Percentiles rank a stretch among this genome's conserved stretches.
phyloP scores from a whole-genome alignment of 2,797 vertebrate genomes.

The Sebastes nivosus region DNA sequence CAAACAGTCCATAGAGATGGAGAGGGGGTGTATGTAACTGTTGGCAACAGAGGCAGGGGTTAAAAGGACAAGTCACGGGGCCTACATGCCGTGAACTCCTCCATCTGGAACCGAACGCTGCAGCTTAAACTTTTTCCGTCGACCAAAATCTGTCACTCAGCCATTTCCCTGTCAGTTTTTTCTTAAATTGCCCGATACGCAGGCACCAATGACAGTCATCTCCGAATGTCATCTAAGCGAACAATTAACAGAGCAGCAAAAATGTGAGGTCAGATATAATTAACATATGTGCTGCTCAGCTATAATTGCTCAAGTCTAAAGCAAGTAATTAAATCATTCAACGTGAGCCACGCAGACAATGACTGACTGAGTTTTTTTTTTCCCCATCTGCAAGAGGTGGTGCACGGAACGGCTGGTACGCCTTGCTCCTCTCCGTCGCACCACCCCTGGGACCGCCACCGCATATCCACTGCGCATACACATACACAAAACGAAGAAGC shows the following conservation, averaged over 20 bases:
- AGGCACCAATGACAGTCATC: conserved; percentile 67
- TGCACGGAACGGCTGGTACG: background rate
- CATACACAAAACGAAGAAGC: background rate
- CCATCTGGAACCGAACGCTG: conserved; percentile 12
- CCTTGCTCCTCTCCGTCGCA: conserved; percentile 41
- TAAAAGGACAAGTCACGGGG: conserved; percentile 17
- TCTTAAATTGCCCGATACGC: conserved; percentile 59
- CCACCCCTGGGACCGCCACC: conserved; percentile 30
- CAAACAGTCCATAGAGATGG: background rate
- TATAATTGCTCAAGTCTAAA: conserved; percentile 78
- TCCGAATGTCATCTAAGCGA: conserved; percentile 64
- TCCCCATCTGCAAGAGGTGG: background rate
- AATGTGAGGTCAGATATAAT: conserved; percentile 78
- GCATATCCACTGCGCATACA: background rate
- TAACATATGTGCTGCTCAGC: conserved; percentile 77
- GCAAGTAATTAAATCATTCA: conserved; percentile 76
- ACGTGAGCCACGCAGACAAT: conserved; percentile 61
- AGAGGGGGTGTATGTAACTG: background rate
- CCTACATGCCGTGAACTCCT: background rate
- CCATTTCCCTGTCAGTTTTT: background rate
- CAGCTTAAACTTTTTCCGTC: conserved; percentile 33
- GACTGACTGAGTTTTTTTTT: conserved; percentile 28
- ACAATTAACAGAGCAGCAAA: conserved; percentile 77
- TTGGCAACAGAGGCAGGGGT: conserved; percentile 6
- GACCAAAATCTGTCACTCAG: conserved; percentile 34